Base-by-base conservation (phyloP, 2,888 invertebrate species). In the Entomobrya multifasciata region DNA sequence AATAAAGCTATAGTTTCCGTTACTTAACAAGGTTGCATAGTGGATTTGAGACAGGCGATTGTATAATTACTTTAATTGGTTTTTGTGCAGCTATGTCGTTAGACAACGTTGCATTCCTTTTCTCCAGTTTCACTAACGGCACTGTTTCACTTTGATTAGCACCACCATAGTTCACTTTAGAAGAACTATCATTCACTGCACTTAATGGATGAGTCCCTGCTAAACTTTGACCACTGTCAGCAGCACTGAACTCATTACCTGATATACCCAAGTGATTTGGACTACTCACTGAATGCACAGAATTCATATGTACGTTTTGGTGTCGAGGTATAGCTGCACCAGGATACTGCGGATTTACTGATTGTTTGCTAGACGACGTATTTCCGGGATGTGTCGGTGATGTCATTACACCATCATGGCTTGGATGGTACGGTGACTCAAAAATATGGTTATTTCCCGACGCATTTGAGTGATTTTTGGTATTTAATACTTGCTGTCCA, bases 121-220 rank as follows among this genome's bases (percentile, higher is more conserved):
- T 60, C 44, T 86, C 86, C 44, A 72, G 47, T 44, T 86, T 86
- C 2, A 86, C 79, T 27, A 86, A 44, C 22, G 86, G 72, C 44
- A 78, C 70, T 25, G 83, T 60, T 27, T 65, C 85, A 72, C 27
- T 78, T 30, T 67, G 55, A 86, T 60, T 86, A 86, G 86, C 86
- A 86, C 86, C 84, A 78, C 67, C 79, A 49, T 57, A 74, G 72
- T 80, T 80, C 36, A 80, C 55, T 77, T 79, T 84, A 11, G 84
- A 65, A 77, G 84, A 79, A 80, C 77, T 78, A 44, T 85, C 78
- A 80, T 79, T 79, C 22, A 74, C 22, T 15, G 86, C 47, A 49
- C 62, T 55, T 74, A 67, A 27, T 57, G 55, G 22, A 47, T 80
- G 85, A 22, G 60, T 52, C 20, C 60, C 74, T 41, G 79, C 62